Conservation (phyloP, 2,888 invertebrate genomes). For the Trichogramma evanescens region DNA sequence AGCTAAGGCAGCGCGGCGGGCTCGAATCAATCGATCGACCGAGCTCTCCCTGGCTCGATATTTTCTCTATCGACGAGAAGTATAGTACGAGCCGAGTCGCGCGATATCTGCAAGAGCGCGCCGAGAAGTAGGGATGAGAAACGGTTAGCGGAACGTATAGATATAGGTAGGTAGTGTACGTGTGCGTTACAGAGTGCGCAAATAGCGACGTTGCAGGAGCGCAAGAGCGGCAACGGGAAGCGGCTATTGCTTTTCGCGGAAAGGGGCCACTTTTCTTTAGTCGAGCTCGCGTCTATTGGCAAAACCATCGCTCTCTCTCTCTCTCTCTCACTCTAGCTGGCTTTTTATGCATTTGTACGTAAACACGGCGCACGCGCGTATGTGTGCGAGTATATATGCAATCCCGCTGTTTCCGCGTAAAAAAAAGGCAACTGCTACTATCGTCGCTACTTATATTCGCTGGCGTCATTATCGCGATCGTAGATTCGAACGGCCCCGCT, state of each 20-base stretch:
- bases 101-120: no score
- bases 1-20: background rate
- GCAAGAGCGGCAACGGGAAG: slow-evolving; percentile 3
- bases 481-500: slow-evolving; percentile 3
- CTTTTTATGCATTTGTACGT: no score
- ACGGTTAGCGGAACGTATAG: no score
- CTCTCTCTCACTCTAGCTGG: no score
- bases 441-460: no score
- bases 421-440: background rate
- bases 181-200: background rate
- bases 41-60: background rate
- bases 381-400: background rate
- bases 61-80: no score
- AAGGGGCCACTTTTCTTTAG: slow-evolving; percentile 6
- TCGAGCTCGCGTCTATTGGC: background rate
- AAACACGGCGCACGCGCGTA: no score
- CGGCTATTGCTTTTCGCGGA: slow-evolving; percentile 19
- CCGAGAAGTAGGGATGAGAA: no score
- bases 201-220: background rate
- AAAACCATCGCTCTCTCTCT: slow-evolving; percentile 7
- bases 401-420: slow-evolving; percentile 8
- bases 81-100: no score
- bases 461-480: slow-evolving; percentile 10
- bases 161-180: background rate
- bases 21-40: slow-evolving; percentile 4